phyloP scores from a whole-genome alignment of 2,113 vertebrate species.

The Ramphastos sulfuratus region DNA sequence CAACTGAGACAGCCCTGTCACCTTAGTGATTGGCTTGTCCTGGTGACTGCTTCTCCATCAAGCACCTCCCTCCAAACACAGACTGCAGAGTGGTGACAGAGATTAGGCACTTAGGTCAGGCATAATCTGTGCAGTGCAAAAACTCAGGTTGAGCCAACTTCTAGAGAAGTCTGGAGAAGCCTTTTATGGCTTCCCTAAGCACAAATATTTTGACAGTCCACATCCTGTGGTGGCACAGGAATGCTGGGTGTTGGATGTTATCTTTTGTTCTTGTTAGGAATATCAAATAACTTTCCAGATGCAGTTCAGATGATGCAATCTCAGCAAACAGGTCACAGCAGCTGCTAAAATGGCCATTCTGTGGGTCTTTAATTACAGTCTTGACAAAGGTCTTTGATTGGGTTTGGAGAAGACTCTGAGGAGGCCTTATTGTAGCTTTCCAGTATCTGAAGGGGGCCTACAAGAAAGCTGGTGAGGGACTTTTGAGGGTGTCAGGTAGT shows the following conservation, averaged over 20 bases:
- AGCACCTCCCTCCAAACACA: not conserved
- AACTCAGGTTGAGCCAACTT: not conserved
- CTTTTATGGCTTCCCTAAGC: not conserved
- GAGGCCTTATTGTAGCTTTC: too few relatives aligned
- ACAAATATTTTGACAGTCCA: not conserved
- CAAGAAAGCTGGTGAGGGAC: too few relatives aligned
- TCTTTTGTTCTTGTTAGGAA: not conserved
- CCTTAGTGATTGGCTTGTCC: not conserved
- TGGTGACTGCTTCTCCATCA: rapidly evolving
- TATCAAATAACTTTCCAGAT: not conserved
- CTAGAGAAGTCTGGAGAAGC: not conserved
- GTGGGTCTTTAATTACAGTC: not conserved
- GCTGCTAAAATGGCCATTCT: not conserved
- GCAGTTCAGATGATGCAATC: not conserved
- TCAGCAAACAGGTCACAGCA: not conserved
- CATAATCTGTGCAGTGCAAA: not conserved
- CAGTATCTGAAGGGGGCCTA: too few relatives aligned
- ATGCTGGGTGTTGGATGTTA: not conserved
- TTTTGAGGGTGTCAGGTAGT: too few relatives aligned
- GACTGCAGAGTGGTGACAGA: not conserved
- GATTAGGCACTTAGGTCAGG: not conserved
- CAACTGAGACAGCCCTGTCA: not conserved
- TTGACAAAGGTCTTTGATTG: not conserved
- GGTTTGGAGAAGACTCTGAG: too few relatives aligned
- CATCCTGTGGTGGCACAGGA: not conserved